Percentiles rank a stretch among this genome's conserved stretches.
Evolutionary conservation across 2,113 vertebrate genomes (phyloP).

Genomic region (Hemichromis elongatus): DNA sequence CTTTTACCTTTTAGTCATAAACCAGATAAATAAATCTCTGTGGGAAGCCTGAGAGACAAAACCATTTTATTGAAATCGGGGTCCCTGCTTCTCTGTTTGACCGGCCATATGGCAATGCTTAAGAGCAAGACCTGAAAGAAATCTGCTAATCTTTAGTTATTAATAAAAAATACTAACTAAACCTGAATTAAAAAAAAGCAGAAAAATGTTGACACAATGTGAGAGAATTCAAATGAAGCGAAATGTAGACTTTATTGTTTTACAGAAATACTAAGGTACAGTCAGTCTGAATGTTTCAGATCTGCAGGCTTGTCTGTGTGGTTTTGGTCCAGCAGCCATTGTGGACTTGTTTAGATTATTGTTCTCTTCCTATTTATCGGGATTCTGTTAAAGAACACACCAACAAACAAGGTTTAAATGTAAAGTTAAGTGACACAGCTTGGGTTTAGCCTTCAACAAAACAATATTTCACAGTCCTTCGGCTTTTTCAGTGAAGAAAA

Average conservation of each 20-base stretch:
- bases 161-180: neutral
- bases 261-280: neutral
- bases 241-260: neutral
- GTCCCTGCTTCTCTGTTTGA: neutral
- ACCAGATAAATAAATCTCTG: neutral
- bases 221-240: neutral
- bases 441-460: neutral
- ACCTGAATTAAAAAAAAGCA: neutral
- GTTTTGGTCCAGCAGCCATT: neutral
- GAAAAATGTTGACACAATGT: neutral
- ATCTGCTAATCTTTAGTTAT: neutral
- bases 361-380: neutral
- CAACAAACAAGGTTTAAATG: neutral
- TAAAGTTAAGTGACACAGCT: neutral
- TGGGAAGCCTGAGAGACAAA: neutral
- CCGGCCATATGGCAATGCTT: neutral
- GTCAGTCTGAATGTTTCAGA: neutral
- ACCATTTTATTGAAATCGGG: neutral
- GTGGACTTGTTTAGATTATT: neutral
- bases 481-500: neutral
- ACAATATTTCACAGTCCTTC: neutral
- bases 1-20: neutral
- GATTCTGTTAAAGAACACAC: neutral
- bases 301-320: neutral
- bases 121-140: neutral